Percentiles rank a stretch among this genome's conserved stretches.
Conservation (phyloP, 2,113 vertebrate species). For the Tupaia chinensis region DNA sequence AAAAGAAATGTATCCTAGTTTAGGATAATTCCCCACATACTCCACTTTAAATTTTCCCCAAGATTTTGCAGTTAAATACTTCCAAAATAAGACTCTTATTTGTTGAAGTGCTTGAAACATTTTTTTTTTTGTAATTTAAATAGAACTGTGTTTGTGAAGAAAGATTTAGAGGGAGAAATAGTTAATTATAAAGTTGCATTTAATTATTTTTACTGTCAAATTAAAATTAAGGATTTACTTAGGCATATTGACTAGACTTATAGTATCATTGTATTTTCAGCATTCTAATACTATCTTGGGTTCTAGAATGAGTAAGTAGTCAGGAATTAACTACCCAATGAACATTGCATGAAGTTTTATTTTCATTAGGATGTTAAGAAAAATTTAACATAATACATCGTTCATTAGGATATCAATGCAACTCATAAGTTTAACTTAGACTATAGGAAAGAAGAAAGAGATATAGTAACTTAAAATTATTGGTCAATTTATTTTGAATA, state of each 20-base stretch:
- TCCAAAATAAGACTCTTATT: conserved; percentile 64
- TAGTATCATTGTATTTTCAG: not conserved
- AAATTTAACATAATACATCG: conserved; percentile 45
- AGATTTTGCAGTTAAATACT: conserved; percentile 35
- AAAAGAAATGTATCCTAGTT: not conserved
- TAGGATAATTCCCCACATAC: not conserved
- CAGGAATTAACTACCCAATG: not conserved
- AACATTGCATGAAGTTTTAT: conserved; percentile 27
- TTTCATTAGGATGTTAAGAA: conserved; percentile 47
- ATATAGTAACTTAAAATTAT: not conserved
- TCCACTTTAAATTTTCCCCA: conserved; percentile 5
- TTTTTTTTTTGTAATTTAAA: conserved; percentile 72
- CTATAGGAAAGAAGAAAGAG: not conserved
- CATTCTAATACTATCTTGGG: not conserved
- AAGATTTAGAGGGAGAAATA: conserved; percentile 78
- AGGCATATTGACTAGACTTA: conserved; percentile 66
- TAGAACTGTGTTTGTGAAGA: conserved; percentile 77
- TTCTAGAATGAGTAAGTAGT: not conserved
- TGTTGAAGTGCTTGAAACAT: conserved; percentile 81
- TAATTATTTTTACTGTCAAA: conserved; percentile 81
- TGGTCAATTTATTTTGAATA: conserved; percentile 7
- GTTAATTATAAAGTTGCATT: conserved; percentile 75
- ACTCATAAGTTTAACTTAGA: conserved; percentile 20
- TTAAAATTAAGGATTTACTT: conserved; percentile 80
- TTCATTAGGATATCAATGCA: not conserved